A percentile compares a stretch with the other conserved stretches of the same genome.
These are phyloP conservation scores for Macrophya annulata DNA, from an alignment of 2,888 invertebrate genomes.

Conservation along the genomic window DNA sequence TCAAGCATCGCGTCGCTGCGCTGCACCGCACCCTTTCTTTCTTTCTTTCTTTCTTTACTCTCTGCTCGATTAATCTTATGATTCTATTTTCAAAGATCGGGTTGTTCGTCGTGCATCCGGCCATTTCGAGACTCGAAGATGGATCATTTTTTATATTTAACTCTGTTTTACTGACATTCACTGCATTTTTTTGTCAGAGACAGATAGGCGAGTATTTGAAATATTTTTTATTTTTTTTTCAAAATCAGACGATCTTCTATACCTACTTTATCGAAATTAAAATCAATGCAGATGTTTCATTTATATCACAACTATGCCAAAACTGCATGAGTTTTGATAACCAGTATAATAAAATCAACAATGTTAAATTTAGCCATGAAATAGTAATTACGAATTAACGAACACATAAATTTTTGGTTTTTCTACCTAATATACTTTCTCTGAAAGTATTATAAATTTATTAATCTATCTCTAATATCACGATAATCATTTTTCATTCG, in stretches of 20 bases:
- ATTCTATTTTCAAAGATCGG: constrained; percentile 32
- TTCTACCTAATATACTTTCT: constrained; percentile 9
- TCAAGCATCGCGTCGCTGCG: neutral
- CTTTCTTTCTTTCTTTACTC: constrained; percentile 39
- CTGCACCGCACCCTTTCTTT: constrained; percentile 7
- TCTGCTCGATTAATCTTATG: constrained; percentile 20
- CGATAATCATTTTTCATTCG: neutral
- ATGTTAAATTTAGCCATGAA: neutral
- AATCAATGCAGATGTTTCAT: neutral
- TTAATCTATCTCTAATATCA: neutral
- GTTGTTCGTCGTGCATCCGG: constrained; percentile 19
- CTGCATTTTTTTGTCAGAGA: neutral
- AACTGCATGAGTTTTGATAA: neutral
- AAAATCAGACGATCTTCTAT: neutral
- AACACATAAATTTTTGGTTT: neutral
- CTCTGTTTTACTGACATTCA: neutral
- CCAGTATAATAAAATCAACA: neutral
- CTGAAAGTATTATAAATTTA: too few relatives aligned
- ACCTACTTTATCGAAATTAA: neutral
- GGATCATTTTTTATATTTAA: constrained; percentile 3
- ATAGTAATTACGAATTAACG: neutral
- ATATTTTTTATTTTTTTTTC: neutral
- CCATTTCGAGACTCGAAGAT: constrained; percentile 6
- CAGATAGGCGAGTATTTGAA: neutral
- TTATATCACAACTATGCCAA: too few relatives aligned